Base-by-base conservation (phyloP, 2,888 invertebrate species). In the Synergus umbraculus region DNA sequence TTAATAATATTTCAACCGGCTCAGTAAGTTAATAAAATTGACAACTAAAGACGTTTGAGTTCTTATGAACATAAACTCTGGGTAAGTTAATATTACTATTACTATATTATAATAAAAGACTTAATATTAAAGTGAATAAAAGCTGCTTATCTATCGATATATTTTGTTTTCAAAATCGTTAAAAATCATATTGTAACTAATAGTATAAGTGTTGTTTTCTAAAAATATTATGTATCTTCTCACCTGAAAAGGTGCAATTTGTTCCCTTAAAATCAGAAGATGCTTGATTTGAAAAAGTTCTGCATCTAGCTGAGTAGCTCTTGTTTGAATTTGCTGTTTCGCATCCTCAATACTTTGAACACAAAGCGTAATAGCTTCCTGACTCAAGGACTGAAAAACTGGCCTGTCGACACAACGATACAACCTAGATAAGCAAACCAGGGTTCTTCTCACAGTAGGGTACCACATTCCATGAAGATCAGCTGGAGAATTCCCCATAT, bases 381-480 rank as follows among this genome's bases (percentile, higher is more conserved):
- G 98, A 0, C 99, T 98, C 58, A 99, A 93, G 0, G 98, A 98
- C 93, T 99, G 99, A 93, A 99, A 99, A 41, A 98, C 98, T 76
- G 97, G 96, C 85, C 96, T 95, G 93, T 99, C 99, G 12, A 99
- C 95, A 90, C 99, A 99, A 76, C 98, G 95, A 91, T 96, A 97
- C 0, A 98, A 94, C 82, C 99, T 96, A 0, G 99, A 99, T 4
- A 99, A 93, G 83, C 98, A 99, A 29, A 99, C 97, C 22, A 99
- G 93, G 0, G 99, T 98, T 66, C 99, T 94, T 22, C 99, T 94
- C 0, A 99, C 98, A 0, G 98, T 98, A 0, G 99, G 99, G 92
- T 99, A 99, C 99, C 99, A 99, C 98, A 99, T 98, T 43, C 99
- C 99, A 92, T 99, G 99, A 49, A 99, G 93, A 93, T 99, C 99